Base-by-base conservation (phyloP, 2,113 vertebrate genomes). In the Hemiscyllium ocellatum region DNA sequence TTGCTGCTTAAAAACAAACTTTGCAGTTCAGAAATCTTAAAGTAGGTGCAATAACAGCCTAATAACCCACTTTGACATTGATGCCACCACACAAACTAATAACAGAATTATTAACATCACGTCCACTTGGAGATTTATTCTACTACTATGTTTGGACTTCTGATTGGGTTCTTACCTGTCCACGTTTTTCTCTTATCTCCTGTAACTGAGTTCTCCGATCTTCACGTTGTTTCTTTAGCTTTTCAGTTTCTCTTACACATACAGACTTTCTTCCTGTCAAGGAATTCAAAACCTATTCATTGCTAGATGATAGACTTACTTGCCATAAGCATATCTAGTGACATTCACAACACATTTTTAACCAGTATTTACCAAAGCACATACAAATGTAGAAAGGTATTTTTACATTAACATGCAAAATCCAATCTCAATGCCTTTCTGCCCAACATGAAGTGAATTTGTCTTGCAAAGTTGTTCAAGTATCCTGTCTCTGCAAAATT, bases 171-270 rank as follows among this genome's bases (percentile, higher is more conserved):
- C 29, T 1, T 96, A 99, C 99, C 98, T 99, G 99, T 24, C 98
- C 98, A 96, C 97, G 98, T 96, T 98, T 99, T 90, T 96, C 96
- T 94, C 98, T 98, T 95, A 96, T 96, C 96, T 99, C 98, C 5
- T 96, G 96, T 10, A 97, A 97, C 96, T 98, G 99, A 85, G 97
- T 97, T 95, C 96, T 97, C 96, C 97, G 97, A 20, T 98, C 98
- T 97, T 98, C 96, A 95, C 98, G 97, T 96, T 98, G 99, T 97
- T 17, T 98, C 96, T 97, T 97, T 97, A 97, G 97, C 97, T 98
- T 99, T 96, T 98, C 98, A 96, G 98, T 98, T 96, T 98, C 98
- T 26, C 97, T 97, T 95, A 98, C 97, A 94, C 97, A 96, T 96
- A 98, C 98, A 33, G 98, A 98, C 97, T 97, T 98, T 96, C 98